A percentile compares a stretch with the other conserved stretches of the same genome.
phyloP scores from a whole-genome alignment of 2,888 invertebrate species.

The Hypena proboscidalis region DNA sequence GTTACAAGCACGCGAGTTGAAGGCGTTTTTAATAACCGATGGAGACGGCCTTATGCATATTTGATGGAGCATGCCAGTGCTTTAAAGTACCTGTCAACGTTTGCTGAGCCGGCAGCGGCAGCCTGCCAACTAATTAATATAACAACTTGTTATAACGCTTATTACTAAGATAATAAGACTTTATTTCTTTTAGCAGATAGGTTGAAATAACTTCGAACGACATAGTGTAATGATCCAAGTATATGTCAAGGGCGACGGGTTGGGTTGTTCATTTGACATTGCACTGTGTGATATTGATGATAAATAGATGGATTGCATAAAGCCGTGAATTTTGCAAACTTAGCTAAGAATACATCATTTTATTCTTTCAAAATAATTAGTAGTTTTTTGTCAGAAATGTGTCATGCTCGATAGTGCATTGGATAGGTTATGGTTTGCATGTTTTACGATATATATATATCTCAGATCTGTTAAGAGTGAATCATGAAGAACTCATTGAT shows the following conservation, averaged over 20 bases:
- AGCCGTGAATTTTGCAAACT: slow-evolving; percentile 31
- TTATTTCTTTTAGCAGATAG: slow-evolving; percentile 22
- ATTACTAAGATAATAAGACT: slow-evolving; percentile 42
- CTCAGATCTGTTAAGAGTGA: slow-evolving; percentile 15
- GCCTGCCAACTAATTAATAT: slow-evolving; percentile 39
- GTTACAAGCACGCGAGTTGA: slow-evolving; percentile 51
- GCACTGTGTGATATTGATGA: slow-evolving; percentile 42
- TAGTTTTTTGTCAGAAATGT: slow-evolving; percentile 10
- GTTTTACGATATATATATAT: slow-evolving; percentile 10
- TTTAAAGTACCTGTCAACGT: slow-evolving; percentile 56
- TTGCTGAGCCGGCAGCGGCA: slow-evolving; percentile 47
- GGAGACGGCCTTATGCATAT: slow-evolving; percentile 66
- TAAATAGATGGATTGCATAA: slow-evolving; percentile 21
- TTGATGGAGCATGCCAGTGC: slow-evolving; percentile 59
- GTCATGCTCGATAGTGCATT: slow-evolving; percentile 5
- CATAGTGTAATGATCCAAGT: slow-evolving; percentile 41
- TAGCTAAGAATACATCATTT: slow-evolving; percentile 6
- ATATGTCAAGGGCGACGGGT: slow-evolving; percentile 71
- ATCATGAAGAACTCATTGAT: slow-evolving; percentile 6
- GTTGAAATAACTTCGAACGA: slow-evolving; percentile 22
- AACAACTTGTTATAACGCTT: slow-evolving; percentile 45
- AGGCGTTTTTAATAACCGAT: slow-evolving; percentile 64
- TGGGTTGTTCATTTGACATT: slow-evolving; percentile 51
- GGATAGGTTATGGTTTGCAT: slow-evolving; percentile 13
- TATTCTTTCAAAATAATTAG: too few relatives aligned